Base-by-base conservation (phyloP, 2,888 invertebrate species). In the Plagodis dolabraria region DNA sequence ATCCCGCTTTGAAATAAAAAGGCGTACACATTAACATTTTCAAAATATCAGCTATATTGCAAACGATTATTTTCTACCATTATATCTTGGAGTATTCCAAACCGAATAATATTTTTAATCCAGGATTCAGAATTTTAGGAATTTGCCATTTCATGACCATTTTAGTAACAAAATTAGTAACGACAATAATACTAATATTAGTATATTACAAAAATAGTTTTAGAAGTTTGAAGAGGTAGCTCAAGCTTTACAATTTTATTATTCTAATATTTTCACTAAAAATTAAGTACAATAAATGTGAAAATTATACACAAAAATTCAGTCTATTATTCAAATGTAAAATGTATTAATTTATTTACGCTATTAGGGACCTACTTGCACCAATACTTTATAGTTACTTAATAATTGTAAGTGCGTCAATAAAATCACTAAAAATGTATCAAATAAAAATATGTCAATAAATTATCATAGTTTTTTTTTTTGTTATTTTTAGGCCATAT, bases 171-270 rank as follows among this genome's bases (percentile, higher is more conserved):
- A 71, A 79, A 10, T 38, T 38, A 52, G 55, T 52, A 60, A 54
- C 53, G 48, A 57, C 42, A 77, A 79, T 83, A 83, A 80, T 76
- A 65, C 79, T 85, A 82, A 79, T 67, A 80, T 84, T 81, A 86
- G 77, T 81, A 47, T 76, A 76, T 77, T 89, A 91, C 77, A 90
- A 88, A 89, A 89, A 89, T 89, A 91, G 78, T 81, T 87, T 87
- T 83, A 86, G 82, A 87, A 85, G 79, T 85, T 70, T 80, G 75
- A 78, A 89, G 91, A 90, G 89, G 91, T 91, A 90, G 90, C 85
- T 87, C 83, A 83, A 85, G 83, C 83, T 74, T 76, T 71, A 73
- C 45, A 64, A 64, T 57, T 77, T 80, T 75, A 67, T 74, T 75
- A 72, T 69, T 75, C 75, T 65, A 78, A 67, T 77, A 71, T 68